Evolutionary conservation across 1,140 invertebrate species (phyloP).

Genomic region (Bombyx mandarina): DNA sequence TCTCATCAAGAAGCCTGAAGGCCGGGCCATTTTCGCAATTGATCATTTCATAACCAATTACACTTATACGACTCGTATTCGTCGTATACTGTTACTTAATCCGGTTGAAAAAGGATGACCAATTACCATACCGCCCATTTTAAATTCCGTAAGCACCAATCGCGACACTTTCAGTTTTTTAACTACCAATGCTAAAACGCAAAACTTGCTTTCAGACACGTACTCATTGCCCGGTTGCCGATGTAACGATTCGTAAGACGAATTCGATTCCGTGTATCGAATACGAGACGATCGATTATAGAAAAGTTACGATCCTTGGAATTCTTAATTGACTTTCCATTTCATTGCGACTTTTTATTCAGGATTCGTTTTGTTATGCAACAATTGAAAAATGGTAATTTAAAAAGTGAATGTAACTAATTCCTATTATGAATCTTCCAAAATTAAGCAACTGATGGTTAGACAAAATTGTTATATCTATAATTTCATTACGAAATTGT

Average conservation of each 20-base stretch:
- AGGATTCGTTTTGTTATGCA: constrained; percentile 17
- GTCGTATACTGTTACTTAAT: constrained; percentile 8
- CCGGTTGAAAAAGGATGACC: constrained; percentile 5
- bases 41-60: constrained; percentile 13
- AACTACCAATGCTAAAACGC: constrained; percentile 21
- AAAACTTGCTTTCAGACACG: constrained; percentile 22
- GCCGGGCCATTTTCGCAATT: constrained; percentile 14
- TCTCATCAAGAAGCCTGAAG: constrained; percentile 1
- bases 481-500: too few species aligned
- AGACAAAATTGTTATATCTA: too few species aligned
- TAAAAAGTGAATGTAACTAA: background rate
- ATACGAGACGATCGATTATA: constrained; percentile 14
- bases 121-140: constrained; percentile 17
- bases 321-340: constrained; percentile 41
- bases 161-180: constrained; percentile 35
- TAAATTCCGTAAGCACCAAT: constrained; percentile 20
- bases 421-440: too few species aligned
- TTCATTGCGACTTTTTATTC: constrained; percentile 36
- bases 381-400: constrained; percentile 4
- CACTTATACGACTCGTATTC: too few species aligned
- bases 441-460: too few species aligned
- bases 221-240: constrained; percentile 8
- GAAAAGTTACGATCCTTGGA: constrained; percentile 18
- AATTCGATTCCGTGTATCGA: constrained; percentile 13
- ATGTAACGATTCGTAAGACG: constrained; percentile 5